phyloP scores from a whole-genome alignment of 2,113 vertebrate species.

The Varanus komodoensis region DNA sequence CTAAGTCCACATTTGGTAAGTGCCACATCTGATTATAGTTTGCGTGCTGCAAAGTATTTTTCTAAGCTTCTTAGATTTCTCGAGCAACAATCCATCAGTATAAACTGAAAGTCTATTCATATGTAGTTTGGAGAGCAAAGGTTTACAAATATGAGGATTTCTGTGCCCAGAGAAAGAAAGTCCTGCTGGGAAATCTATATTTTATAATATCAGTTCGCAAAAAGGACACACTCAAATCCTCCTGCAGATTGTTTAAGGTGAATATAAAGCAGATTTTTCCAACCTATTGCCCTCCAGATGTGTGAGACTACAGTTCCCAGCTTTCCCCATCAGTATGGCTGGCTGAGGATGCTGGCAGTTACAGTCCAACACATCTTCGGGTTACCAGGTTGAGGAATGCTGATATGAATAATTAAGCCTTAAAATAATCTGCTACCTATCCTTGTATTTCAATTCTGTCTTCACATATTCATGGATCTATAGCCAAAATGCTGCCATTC shows the following conservation, averaged over 20 bases:
- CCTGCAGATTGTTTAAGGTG: background rate
- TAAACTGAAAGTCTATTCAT: background rate
- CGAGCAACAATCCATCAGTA: background rate
- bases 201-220: background rate
- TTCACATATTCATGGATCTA: background rate
- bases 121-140: background rate
- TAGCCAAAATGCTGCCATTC: background rate
- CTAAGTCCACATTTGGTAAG: background rate
- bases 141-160: background rate
- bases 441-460: background rate
- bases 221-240: background rate
- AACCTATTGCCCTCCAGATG: too few species aligned
- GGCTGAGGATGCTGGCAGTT: too few species aligned
- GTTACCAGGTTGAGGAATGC: too few species aligned
- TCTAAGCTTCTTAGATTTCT: background rate
- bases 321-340: too few species aligned
- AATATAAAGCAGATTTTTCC: background rate
- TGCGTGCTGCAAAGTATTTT: slow-evolving; percentile 9
- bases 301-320: too few species aligned
- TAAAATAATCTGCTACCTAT: background rate
- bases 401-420: background rate
- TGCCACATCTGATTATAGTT: slow-evolving; percentile 21
- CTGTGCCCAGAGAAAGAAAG: background rate
- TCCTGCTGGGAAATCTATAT: background rate
- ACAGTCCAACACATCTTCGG: too few species aligned